Evolutionary conservation across 2,888 invertebrate genomes (phyloP).

Genomic region (Drosophila kanekoi): DNA sequence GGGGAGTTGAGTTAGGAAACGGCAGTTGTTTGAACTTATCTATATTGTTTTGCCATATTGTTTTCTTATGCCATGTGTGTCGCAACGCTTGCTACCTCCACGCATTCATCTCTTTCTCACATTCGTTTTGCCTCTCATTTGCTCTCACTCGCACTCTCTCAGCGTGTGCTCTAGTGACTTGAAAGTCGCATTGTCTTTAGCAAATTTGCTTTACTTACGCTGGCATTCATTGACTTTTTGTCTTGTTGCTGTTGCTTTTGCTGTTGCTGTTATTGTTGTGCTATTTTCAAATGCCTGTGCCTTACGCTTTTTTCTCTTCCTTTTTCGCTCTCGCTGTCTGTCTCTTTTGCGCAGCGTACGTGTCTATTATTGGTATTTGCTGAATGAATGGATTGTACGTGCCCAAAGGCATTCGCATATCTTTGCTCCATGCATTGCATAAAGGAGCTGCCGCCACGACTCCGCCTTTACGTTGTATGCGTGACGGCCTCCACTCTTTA

Average conservation of each 20-base stretch:
- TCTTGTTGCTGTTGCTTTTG: conserved; percentile 43
- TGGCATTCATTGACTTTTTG: conserved; percentile 73
- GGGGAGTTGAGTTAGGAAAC: conserved; percentile 12
- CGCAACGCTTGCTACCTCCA: conserved; percentile 28
- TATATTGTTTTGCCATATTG: conserved; percentile 82
- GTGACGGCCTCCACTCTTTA: conserved; percentile 31
- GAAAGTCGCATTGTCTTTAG: conserved; percentile 73
- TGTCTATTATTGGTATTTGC: conserved; percentile 81
- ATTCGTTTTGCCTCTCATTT: conserved; percentile 1
- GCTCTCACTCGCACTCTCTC: conserved; percentile 11
- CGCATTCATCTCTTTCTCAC: neutral
- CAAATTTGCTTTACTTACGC: conserved; percentile 78
- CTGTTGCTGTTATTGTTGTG: conserved; percentile 32
- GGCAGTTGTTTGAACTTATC: conserved; percentile 80
- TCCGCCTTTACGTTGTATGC: conserved; percentile 71
- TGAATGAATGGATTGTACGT: conserved; percentile 80
- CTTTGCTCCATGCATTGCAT: conserved; percentile 54
- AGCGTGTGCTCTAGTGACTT: conserved; percentile 50
- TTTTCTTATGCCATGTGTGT: conserved; percentile 79
- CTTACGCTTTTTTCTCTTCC: conserved; percentile 18
- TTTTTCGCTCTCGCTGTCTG: neutral
- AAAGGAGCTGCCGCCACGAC: conserved; percentile 36
- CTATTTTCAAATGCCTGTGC: conserved; percentile 72
- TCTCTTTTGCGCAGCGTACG: conserved; percentile 55
- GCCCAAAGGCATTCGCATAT: conserved; percentile 78